Evolutionary conservation across 2,888 invertebrate species (phyloP), one percentile per base, ranked within the genome.

Genomic region (Eristalis pertinax): DNA sequence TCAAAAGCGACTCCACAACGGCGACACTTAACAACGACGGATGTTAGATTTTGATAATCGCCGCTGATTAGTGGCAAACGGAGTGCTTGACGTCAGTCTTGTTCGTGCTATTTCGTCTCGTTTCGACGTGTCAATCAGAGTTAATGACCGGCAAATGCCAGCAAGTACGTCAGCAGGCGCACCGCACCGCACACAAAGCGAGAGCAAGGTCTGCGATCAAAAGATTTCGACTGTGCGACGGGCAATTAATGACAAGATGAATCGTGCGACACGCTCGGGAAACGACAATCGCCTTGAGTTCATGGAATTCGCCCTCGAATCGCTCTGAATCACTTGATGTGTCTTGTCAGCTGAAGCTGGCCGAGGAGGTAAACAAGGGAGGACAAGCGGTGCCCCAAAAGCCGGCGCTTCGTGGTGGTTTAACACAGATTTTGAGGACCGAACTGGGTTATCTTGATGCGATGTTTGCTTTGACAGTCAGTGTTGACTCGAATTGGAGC

Each of bases 81-180:
- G 29, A 60, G 32, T 32, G 41, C 1, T 63, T 65, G 60, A 35
- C 69, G 60, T 63, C 35, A 50, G 50, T 22, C 50, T 8, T 50
- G 11, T 43, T n/a, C 35, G 58, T 19, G 19, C 7, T n/a, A 4
- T 50, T 50, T 19, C 50, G 50, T 19, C 19, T 8, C 19, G 8
- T 32, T 50, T 19, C 19, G 50, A 56, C 64, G 35, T 64, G 19
- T 63, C 43, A 77, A 69, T 50, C 69, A 41, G 64, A 22, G 63
- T 64, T 78, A 64, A 58, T 29, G 64, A 56, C 26, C 15, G 63
- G 77, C 56, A 78, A 78, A 56, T 78, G 64, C 15, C 62, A 19
- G 19, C 1, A 50, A 4, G 67, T n/a, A 41, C 60, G 65, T 75
- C 63, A 73, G 56, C 32, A 8, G 8, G 32, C 32, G 32, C 32